A percentile compares a stretch with the other conserved stretches of the same genome.
Conservation (phyloP, 1,140 invertebrate species). For the Bradysia coprophila region DNA sequence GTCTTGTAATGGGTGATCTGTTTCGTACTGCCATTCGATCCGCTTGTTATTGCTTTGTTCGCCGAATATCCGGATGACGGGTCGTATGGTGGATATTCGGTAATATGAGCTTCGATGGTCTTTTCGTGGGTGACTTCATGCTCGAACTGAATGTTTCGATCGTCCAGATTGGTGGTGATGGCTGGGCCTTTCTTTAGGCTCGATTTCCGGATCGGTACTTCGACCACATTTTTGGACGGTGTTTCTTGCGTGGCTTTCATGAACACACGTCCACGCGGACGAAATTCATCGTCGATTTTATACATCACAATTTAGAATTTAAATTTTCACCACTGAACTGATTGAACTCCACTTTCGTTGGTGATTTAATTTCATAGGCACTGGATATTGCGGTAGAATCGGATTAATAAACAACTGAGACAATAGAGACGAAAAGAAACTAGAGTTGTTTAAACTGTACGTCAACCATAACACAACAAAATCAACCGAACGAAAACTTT, state of each 20-base stretch:
- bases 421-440: too few relatives aligned
- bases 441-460: too few relatives aligned
- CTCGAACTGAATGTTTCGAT: conserved; percentile 15
- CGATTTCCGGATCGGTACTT: conserved; percentile 24
- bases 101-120: conserved; percentile 20
- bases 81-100: conserved; percentile 15
- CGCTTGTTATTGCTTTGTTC: background rate
- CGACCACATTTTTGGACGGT: conserved; percentile 9
- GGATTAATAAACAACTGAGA: too few relatives aligned
- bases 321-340: too few relatives aligned
- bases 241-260: conserved; percentile 5
- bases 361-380: too few relatives aligned
- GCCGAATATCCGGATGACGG: background rate
- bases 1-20: background rate
- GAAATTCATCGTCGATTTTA: conserved; percentile 8
- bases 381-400: too few relatives aligned
- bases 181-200: conserved; percentile 34
- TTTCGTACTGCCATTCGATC: too few relatives aligned
- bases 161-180: conserved; percentile 31
- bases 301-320: conserved; percentile 5
- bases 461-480: too few relatives aligned
- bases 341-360: too few relatives aligned
- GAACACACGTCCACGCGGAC: conserved; percentile 5
- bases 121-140: conserved; percentile 20
- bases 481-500: too few relatives aligned